Evolutionary conservation across 1,140 invertebrate genomes (phyloP).

Genomic region (Cyclina sinensis): DNA sequence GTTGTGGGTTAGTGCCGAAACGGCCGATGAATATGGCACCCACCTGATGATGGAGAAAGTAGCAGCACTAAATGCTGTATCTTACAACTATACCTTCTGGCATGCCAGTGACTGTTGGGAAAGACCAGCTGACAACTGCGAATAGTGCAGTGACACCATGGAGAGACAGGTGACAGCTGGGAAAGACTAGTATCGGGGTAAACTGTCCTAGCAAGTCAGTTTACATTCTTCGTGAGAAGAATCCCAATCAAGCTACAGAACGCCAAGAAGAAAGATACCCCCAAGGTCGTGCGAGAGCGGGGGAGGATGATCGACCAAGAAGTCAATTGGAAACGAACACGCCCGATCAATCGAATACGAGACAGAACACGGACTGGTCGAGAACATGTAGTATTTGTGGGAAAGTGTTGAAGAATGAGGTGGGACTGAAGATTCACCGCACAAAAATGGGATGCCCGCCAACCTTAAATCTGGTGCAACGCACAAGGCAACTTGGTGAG

Average conservation of each 20-base stretch:
- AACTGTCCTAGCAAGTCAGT: conserved; percentile 10
- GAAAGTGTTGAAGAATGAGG: conserved; percentile 43
- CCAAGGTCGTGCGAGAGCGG: no score
- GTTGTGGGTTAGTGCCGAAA: no score
- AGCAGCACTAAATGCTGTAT: no score
- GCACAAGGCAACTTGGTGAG: no score
- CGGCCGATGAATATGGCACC: background rate
- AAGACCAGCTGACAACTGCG: background rate
- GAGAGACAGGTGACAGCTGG: conserved; percentile 16
- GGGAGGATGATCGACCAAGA: no score
- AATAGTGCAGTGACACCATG: conserved; percentile 17
- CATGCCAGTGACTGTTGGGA: conserved; percentile 14
- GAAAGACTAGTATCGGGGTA: background rate
- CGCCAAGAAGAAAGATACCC: no score
- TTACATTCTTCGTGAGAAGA: conserved; percentile 25
- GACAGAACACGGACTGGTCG: conserved; percentile 30
- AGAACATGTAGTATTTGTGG: conserved; percentile 49
- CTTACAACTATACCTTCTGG: conserved; percentile 24
- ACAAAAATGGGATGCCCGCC: conserved; percentile 55
- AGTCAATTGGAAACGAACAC: conserved; percentile 33
- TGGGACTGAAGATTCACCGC: no score
- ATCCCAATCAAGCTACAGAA: no score
- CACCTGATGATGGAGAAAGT: conserved; percentile 23
- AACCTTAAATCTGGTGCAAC: conserved; percentile 33
- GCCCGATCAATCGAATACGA: conserved; percentile 42